phyloP scores from a whole-genome alignment of 2,888 invertebrate species.

The Acanthococcus lagerstroemiae region DNA sequence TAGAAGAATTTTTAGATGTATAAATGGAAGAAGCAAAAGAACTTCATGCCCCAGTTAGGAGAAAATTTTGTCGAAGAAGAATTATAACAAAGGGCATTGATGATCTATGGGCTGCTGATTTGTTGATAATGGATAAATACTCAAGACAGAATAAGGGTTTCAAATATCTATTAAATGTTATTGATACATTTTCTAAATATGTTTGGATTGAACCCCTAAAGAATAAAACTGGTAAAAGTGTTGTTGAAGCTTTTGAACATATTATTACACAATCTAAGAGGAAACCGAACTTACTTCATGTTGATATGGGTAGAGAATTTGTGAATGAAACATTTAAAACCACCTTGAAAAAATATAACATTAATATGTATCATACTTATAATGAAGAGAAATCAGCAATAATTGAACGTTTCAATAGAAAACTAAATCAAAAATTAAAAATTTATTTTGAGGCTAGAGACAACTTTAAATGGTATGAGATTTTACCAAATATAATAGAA shows the following conservation, averaged over 20 bases:
- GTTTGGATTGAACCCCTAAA: constrained; percentile 26
- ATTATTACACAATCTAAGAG: neutral
- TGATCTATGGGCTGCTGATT: constrained; percentile 29
- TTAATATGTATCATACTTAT: constrained; percentile 13
- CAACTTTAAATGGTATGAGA: neutral
- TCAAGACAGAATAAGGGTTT: constrained; percentile 29
- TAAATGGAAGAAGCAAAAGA: constrained; percentile 14
- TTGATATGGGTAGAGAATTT: constrained; percentile 11
- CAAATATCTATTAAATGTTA: constrained; percentile 29
- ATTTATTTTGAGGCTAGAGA: constrained; percentile 4
- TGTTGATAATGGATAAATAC: constrained; percentile 25
- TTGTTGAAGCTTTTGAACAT: neutral
- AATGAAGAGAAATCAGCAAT: constrained; percentile 13
- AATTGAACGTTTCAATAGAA: constrained; percentile 14
- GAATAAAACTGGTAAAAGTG: constrained; percentile 9
- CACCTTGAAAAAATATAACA: constrained; percentile 6
- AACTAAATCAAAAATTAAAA: constrained; percentile 16
- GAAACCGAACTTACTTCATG: constrained; percentile 2
- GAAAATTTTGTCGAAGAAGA: constrained; percentile 14
- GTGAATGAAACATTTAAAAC: neutral
- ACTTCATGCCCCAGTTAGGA: constrained; percentile 7
- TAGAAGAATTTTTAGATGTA: neutral
- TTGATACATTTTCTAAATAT: constrained; percentile 21
- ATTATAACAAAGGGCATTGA: constrained; percentile 26
- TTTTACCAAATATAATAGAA: constrained; percentile 1